These are phyloP conservation scores for Hemicentrotus pulcherrimus DNA, from an alignment of 35 echinoderm and acorn worm species.

Conservation along the genomic window DNA sequence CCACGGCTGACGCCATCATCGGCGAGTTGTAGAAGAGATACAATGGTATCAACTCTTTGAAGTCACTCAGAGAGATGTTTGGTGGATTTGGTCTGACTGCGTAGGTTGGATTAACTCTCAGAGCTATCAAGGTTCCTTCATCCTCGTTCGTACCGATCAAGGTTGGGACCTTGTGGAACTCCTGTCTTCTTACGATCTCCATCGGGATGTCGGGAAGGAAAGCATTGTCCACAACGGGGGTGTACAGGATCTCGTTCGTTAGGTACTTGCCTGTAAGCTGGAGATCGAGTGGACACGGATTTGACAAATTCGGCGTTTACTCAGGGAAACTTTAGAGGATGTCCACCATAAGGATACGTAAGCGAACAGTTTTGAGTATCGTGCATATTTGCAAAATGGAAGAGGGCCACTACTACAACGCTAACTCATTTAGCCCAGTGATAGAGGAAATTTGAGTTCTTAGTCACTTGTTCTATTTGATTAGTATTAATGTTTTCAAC, in stretches of 20 bases:
- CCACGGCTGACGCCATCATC: slow-evolving; percentile 39
- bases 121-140: slow-evolving; percentile 70
- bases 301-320: too few relatives aligned
- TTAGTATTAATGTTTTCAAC: too few relatives aligned
- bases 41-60: slow-evolving; percentile 45
- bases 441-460: too few relatives aligned
- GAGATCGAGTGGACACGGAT: not conserved
- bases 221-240: slow-evolving; percentile 60
- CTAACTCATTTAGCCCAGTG: too few relatives aligned
- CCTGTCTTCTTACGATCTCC: slow-evolving; percentile 19
- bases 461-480: too few relatives aligned
- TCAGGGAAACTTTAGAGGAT: not conserved
- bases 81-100: slow-evolving; percentile 33
- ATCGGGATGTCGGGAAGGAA: slow-evolving; percentile 67
- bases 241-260: slow-evolving; percentile 25
- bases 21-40: slow-evolving; percentile 57
- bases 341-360: not conserved
- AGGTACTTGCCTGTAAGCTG: slow-evolving; percentile 7
- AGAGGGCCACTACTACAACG: too few relatives aligned
- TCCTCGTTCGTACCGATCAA: slow-evolving; percentile 67
- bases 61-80: slow-evolving; percentile 53
- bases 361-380: not conserved
- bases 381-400: too few relatives aligned
- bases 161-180: slow-evolving; percentile 47
- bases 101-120: slow-evolving; percentile 49